Percentiles rank a stretch among this genome's conserved stretches.
phyloP scores from a whole-genome alignment of 1,140 invertebrate genomes.

The Atopsyche davidsoni region DNA sequence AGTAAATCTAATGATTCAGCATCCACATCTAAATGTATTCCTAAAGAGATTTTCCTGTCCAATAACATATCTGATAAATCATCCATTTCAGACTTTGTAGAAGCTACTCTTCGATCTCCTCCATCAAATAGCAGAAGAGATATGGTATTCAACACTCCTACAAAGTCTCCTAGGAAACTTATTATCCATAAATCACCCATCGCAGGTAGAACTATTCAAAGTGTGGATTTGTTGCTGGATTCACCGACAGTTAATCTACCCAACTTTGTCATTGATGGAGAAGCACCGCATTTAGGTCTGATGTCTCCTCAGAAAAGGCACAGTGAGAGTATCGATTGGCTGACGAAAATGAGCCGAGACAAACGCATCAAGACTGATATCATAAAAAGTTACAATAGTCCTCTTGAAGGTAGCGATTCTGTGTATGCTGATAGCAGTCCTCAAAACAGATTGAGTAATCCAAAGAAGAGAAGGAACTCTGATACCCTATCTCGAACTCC shows the following conservation, averaged over 20 bases:
- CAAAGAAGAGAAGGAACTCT: constrained; percentile 8
- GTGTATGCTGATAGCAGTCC: neutral
- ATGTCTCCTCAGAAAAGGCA: constrained; percentile 62
- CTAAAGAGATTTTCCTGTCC: too few relatives aligned
- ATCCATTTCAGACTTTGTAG: neutral
- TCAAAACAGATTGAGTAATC: neutral
- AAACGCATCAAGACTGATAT: constrained; percentile 34
- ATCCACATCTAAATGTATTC: neutral
- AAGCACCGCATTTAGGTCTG: constrained; percentile 63
- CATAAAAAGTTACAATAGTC: neutral
- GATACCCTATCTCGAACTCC: constrained; percentile 15
- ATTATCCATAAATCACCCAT: constrained; percentile 6
- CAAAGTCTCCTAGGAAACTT: constrained; percentile 16
- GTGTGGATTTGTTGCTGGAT: constrained; percentile 17
- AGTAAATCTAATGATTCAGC: neutral
- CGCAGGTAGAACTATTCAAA: neutral
- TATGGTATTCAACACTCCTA: constrained; percentile 20
- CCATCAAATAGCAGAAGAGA: constrained; percentile 5
- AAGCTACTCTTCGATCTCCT: neutral
- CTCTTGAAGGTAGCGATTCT: neutral
- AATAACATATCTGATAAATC: too few relatives aligned
- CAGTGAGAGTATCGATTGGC: constrained; percentile 64
- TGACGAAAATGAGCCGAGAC: constrained; percentile 61
- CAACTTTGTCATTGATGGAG: constrained; percentile 68
- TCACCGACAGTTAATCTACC: constrained; percentile 62